Conservation (phyloP, 2,797 vertebrate species). For the Acanthiza pusilla region DNA sequence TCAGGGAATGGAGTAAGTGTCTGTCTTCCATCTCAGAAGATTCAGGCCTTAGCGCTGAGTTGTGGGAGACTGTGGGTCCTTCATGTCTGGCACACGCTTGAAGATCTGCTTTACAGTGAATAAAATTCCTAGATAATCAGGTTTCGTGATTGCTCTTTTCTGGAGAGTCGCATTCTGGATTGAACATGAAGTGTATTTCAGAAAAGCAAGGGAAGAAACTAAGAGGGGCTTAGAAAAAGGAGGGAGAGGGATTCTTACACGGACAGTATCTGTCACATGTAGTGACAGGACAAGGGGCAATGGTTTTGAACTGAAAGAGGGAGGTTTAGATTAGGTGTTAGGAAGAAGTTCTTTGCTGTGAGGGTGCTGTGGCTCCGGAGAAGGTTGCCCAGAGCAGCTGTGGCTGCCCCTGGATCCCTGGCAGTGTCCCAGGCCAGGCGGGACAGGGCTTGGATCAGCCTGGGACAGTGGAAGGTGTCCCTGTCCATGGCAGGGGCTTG, state of each 20-base stretch:
- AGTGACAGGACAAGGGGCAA: not conserved
- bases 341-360: not conserved
- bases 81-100: not conserved
- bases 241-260: fast-evolving
- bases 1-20: not conserved
- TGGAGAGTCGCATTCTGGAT: not conserved
- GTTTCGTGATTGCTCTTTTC: not conserved
- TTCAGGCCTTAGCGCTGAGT: not conserved
- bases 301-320: not conserved
- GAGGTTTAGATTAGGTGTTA: not conserved
- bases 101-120: not conserved
- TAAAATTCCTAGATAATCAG: not conserved
- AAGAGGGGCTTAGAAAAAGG: not conserved
- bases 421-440: no score
- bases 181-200: not conserved
- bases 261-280: no score
- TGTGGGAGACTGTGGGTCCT: not conserved
- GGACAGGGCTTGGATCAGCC: no score
- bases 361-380: not conserved
- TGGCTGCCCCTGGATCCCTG: no score
- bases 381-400: no score
- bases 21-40: not conserved
- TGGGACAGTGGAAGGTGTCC: no score
- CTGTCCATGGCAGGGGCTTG: no score
- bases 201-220: not conserved